Percentiles rank a stretch among this genome's conserved stretches.
Conservation (phyloP, 2,797 vertebrate genomes). For the Premnoplex brunnescens region DNA sequence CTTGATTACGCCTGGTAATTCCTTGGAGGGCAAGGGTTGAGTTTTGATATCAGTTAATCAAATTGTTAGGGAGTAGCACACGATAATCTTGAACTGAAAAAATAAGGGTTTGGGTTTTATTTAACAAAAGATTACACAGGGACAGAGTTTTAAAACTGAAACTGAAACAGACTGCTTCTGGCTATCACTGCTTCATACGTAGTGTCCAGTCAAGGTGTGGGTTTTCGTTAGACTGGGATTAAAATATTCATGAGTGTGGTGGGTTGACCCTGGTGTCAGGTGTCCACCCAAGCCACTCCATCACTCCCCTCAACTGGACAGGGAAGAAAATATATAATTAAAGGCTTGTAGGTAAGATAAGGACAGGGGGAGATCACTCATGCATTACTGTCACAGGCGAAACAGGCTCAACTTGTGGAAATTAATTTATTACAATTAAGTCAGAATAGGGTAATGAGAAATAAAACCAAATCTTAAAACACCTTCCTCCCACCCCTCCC, state of each 20-base stretch:
- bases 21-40: background rate
- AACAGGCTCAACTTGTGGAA: background rate
- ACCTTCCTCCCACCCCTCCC: background rate
- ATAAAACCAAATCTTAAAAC: background rate
- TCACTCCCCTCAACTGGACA: background rate
- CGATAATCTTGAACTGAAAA: background rate
- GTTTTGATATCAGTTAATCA: background rate
- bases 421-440: background rate
- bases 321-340: background rate
- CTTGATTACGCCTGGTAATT: background rate
- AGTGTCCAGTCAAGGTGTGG: background rate
- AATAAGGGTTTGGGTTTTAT: background rate
- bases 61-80: background rate
- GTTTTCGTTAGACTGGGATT: background rate
- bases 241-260: background rate
- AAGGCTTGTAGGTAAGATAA: background rate
- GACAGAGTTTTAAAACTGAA: background rate
- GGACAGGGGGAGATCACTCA: background rate
- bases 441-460: background rate
- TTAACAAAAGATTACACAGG: background rate
- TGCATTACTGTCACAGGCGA: background rate
- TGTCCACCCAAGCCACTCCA: background rate
- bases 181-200: background rate
- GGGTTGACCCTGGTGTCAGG: background rate
- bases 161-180: background rate